These are phyloP conservation scores for Apamea crenata DNA, from an alignment of 2,888 invertebrate genomes.

Conservation along the genomic window DNA sequence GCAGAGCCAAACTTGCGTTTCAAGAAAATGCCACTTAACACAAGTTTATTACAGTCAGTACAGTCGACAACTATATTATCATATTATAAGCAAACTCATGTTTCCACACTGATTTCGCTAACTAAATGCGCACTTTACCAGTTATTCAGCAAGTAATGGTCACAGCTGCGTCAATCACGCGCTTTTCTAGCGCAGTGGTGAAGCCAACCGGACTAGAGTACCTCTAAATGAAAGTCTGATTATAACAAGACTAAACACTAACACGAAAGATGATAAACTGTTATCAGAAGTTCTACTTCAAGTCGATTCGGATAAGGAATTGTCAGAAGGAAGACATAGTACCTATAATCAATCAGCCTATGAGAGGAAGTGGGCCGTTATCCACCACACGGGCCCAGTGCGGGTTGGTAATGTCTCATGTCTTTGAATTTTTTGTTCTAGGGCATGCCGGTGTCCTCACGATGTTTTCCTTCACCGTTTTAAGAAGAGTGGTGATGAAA, in stretches of 20 bases:
- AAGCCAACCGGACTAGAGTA: slow-evolving; percentile 4
- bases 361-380: background rate
- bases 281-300: background rate
- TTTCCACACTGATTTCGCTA: slow-evolving; percentile 10
- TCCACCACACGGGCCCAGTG: background rate
- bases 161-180: background rate
- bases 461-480: too few species aligned
- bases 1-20: background rate
- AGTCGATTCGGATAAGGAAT: background rate
- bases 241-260: background rate
- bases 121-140: slow-evolving; percentile 20
- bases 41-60: too few species aligned
- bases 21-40: background rate
- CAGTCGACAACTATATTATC: background rate
- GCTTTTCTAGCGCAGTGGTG: slow-evolving; percentile 41
- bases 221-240: slow-evolving; percentile 53
- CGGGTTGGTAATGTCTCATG: background rate
- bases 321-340: background rate
- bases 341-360: too few species aligned
- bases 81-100: background rate
- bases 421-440: too few species aligned
- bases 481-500: too few species aligned
- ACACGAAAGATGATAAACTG: background rate
- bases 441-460: too few species aligned
- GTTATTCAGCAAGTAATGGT: slow-evolving; percentile 30